phyloP scores from a whole-genome alignment of 2,797 vertebrate species.

The Spinibarbus caldwelli region DNA sequence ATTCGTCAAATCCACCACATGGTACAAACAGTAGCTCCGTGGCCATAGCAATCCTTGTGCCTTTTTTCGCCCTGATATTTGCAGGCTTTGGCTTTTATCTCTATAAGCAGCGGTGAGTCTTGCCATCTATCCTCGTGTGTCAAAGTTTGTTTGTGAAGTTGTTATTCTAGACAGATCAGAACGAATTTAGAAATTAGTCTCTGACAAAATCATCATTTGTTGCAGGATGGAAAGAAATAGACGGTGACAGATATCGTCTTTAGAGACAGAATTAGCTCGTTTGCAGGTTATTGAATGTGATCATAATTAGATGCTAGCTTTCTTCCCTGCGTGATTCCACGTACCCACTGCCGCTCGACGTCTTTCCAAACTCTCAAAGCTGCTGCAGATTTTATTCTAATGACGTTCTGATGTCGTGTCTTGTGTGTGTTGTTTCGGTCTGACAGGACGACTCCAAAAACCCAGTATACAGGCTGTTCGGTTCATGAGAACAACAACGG shows the following conservation, averaged over 20 bases:
- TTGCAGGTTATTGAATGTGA: constrained; percentile 19
- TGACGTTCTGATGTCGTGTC: constrained; percentile 22
- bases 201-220: constrained; percentile 16
- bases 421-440: background rate
- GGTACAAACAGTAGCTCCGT: constrained; percentile 99
- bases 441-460: constrained; percentile 96
- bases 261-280: constrained; percentile 16
- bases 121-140: constrained; percentile 43
- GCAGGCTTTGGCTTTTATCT: constrained; percentile 99
- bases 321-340: background rate
- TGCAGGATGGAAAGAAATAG: constrained; percentile 5
- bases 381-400: background rate
- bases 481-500: constrained; percentile 99
- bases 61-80: constrained; percentile 99
- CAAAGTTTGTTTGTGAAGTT: constrained; percentile 58
- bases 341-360: background rate
- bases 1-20: constrained; percentile 90
- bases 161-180: constrained; percentile 11
- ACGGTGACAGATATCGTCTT: constrained; percentile 22
- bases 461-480: constrained; percentile 97
- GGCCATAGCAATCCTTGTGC: constrained; percentile 99
- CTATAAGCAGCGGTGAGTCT: constrained; percentile 96
- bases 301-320: constrained; percentile 6
- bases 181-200: background rate
- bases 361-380: background rate